Conservation (phyloP, 2,888 invertebrate genomes). For the Galeopsomyia nigrocyanea region DNA sequence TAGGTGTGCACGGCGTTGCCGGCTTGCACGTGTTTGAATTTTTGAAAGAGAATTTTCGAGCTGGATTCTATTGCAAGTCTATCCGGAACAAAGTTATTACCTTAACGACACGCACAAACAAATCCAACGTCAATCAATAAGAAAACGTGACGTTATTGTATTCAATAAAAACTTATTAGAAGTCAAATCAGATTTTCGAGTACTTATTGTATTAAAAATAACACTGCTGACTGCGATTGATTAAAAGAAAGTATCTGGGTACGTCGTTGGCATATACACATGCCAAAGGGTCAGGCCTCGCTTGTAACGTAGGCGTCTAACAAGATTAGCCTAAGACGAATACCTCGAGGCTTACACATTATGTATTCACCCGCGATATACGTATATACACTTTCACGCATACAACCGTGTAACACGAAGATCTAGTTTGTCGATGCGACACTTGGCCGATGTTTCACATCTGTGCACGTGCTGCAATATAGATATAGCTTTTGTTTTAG, state of each 20-base stretch:
- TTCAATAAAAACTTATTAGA: no score
- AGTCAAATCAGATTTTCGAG: no score
- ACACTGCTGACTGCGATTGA: background rate
- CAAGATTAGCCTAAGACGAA: slow-evolving; percentile 68
- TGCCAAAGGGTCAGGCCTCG: slow-evolving; percentile 30
- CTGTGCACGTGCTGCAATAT: background rate
- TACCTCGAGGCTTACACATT: slow-evolving; percentile 68
- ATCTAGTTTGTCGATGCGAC: slow-evolving; percentile 54
- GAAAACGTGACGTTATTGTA: no score
- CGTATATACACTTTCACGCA: slow-evolving; percentile 53
- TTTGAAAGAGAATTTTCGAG: no score
- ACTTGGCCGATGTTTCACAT: background rate
- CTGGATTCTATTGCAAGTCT: no score
- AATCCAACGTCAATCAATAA: no score
- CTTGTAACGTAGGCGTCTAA: slow-evolving; percentile 58
- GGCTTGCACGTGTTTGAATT: no score
- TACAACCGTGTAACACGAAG: background rate
- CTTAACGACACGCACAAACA: no score
- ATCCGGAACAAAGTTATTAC: no score
- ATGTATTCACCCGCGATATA: slow-evolving; percentile 64
- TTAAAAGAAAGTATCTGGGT: background rate
- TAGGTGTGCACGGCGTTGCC: no score
- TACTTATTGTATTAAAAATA: no score
- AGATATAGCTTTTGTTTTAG: slow-evolving; percentile 47
- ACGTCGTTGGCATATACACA: background rate